Percentiles rank a stretch among this genome's conserved stretches.
Conservation (phyloP, 1,140 invertebrate genomes). For the Trypoxylus dichotomus region DNA sequence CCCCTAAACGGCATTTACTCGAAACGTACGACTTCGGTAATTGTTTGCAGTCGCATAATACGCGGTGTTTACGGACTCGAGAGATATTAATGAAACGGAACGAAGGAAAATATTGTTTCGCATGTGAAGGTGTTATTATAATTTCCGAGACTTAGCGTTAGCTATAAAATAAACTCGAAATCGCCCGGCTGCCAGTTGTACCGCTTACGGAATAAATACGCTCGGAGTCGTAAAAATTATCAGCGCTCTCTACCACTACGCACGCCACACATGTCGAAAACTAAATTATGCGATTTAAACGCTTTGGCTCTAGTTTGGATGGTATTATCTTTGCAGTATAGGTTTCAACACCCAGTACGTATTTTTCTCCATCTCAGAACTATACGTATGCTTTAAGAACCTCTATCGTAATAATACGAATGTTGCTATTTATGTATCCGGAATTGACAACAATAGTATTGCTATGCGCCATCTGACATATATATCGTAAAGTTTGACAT, state of each 20-base stretch:
- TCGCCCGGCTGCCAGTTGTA: neutral
- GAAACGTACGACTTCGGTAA: neutral
- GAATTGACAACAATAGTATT: too few species aligned
- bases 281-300: neutral
- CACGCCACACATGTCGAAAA: neutral
- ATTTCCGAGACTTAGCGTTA: neutral
- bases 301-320: neutral
- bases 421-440: too few species aligned
- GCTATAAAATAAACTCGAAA: neutral
- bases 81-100: slow-evolving; percentile 12
- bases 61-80: neutral
- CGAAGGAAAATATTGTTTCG: slow-evolving; percentile 14
- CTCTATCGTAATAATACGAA: too few species aligned
- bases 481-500: too few species aligned
- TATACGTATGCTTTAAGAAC: too few species aligned
- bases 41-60: neutral
- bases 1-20: neutral
- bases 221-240: neutral
- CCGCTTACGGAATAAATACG: neutral
- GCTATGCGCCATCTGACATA: too few species aligned
- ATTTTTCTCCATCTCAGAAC: too few species aligned
- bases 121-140: slow-evolving; percentile 16
- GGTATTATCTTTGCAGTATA: neutral
- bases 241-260: neutral
- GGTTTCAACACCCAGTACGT: too few species aligned